phyloP scores from a whole-genome alignment of 1,140 invertebrate genomes.

The Acromyrmex charruanus region DNA sequence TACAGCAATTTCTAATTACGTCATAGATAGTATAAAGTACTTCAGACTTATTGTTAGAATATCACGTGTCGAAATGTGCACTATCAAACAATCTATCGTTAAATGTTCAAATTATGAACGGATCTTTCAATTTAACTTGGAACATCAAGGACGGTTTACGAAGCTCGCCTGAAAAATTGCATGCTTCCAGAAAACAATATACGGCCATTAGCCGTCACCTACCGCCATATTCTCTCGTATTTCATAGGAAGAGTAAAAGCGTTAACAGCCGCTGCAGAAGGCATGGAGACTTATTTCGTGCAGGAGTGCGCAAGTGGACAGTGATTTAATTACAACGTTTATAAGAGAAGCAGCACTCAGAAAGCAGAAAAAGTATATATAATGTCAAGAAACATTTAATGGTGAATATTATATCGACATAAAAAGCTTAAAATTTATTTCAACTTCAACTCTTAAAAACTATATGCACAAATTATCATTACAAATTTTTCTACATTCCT shows the following conservation, averaged over 20 bases:
- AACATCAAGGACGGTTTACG: background rate
- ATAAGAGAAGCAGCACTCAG: conserved; percentile 12
- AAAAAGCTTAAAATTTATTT: conserved; percentile 5
- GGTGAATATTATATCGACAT: conserved; percentile 29
- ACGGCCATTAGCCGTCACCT: conserved; percentile 50
- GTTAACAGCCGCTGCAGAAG: conserved; percentile 51
- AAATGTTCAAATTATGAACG: conserved; percentile 4
- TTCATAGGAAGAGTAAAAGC: conserved; percentile 43
- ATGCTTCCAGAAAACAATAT: conserved; percentile 44
- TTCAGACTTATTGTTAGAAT: background rate
- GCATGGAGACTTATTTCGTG: conserved; percentile 43
- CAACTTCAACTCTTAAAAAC: background rate
- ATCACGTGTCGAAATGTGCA: background rate
- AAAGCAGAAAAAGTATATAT: conserved; percentile 36
- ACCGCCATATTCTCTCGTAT: conserved; percentile 33
- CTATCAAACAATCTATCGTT: background rate
- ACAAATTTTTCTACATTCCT: background rate
- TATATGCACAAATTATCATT: background rate
- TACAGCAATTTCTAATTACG: background rate
- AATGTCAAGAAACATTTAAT: conserved; percentile 38
- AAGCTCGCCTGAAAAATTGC: conserved; percentile 32
- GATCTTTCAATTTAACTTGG: conserved; percentile 27
- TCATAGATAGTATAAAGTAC: background rate
- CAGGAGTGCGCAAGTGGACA: conserved; percentile 10
- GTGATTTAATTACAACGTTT: conserved; percentile 57